phyloP scores from a whole-genome alignment of 2,888 invertebrate genomes.

The Nematopogon swammerdamellus region DNA sequence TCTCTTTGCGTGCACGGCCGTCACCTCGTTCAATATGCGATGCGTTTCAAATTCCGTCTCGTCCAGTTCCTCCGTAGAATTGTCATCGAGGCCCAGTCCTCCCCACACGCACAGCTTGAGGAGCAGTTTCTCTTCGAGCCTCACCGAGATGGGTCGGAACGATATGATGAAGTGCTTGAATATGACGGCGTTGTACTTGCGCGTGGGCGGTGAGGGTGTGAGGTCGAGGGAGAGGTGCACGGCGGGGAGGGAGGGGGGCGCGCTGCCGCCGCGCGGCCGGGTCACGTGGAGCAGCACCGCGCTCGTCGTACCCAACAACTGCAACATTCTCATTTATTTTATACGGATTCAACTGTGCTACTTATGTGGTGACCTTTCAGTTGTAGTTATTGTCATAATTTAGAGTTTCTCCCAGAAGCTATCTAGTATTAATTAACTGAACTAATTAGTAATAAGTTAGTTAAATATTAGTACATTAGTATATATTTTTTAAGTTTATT shows the following conservation, averaged over 20 bases:
- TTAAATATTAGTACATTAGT: too few species aligned
- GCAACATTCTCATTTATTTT: constrained; percentile 22
- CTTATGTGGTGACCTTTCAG: too few species aligned
- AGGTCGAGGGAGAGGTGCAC: constrained; percentile 78
- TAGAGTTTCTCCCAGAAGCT: too few species aligned
- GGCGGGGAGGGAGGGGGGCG: constrained; percentile 61
- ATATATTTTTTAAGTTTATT: too few species aligned
- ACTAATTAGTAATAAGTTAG: too few species aligned
- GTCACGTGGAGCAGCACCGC: constrained; percentile 81
- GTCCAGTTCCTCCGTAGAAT: constrained; percentile 66
- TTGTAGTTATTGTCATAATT: too few species aligned
- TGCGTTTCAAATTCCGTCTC: constrained; percentile 80
- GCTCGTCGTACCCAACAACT: constrained; percentile 80
- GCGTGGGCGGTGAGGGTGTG: constrained; percentile 59
- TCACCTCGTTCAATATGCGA: constrained; percentile 73
- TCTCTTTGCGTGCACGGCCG: constrained; percentile 75
- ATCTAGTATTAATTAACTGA: too few species aligned
- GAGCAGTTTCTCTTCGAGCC: constrained; percentile 20
- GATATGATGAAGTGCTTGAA: constrained; percentile 82
- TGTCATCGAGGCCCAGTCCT: constrained; percentile 56
- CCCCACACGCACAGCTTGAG: constrained; percentile 48
- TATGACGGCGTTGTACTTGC: constrained; percentile 79
- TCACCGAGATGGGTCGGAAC: constrained; percentile 76
- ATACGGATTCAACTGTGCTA: too few species aligned
- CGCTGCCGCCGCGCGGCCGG: constrained; percentile 41